A percentile compares a stretch with the other conserved stretches of the same genome.
Evolutionary conservation across 2,797 vertebrate species (phyloP).

Genomic region (Rhynchotus rufescens): DNA sequence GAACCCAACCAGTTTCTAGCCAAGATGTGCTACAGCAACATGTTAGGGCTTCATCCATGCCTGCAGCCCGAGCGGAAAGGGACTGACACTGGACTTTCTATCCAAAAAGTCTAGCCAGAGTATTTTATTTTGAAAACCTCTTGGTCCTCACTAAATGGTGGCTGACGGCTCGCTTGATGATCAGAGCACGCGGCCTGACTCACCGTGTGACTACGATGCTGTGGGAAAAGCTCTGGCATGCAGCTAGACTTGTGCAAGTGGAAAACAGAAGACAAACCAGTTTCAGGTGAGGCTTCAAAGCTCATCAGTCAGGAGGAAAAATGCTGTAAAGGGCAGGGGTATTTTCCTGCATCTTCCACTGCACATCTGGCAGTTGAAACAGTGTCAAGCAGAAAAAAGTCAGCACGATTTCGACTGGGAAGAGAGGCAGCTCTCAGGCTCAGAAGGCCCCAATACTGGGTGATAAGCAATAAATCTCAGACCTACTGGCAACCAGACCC

Average conservation of each 20-base stretch:
- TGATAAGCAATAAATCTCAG: neutral
- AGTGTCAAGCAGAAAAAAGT: neutral
- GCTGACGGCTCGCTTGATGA: neutral
- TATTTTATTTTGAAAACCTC: neutral
- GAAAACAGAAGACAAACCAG: neutral
- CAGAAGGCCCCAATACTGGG: neutral
- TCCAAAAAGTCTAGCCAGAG: neutral
- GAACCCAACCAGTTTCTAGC: neutral
- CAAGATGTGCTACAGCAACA: neutral
- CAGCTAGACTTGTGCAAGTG: neutral
- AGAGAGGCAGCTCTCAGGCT: neutral
- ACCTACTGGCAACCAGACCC: neutral
- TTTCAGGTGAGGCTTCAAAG: conserved; percentile 14
- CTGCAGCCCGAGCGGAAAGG: neutral
- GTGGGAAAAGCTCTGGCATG: neutral
- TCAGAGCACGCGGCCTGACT: rapidly evolving
- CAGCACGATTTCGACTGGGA: neutral
- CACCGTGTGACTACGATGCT: neutral
- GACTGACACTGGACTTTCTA: neutral
- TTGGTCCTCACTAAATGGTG: neutral
- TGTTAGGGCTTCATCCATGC: neutral
- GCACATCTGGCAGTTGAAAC: neutral
- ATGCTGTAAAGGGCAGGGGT: neutral
- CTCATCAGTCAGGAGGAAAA: neutral
- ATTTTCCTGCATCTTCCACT: neutral